These are phyloP conservation scores for Hermaeophaga mercurialis DNA, from an alignment of 2,888 invertebrate species.

Conservation along the genomic window DNA sequence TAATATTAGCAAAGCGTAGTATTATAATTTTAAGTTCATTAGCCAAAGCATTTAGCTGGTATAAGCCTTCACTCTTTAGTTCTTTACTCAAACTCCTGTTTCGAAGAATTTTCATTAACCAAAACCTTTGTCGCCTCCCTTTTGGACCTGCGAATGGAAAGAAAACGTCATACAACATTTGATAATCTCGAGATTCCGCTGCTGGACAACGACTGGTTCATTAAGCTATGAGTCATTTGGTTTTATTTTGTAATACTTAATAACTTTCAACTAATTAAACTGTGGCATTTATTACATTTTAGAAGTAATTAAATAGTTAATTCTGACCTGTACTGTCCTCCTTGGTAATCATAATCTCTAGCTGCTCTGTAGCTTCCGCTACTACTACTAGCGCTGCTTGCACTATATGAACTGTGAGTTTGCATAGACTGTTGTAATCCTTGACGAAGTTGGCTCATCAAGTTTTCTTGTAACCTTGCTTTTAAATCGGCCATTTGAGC, in stretches of 20 bases:
- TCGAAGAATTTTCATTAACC: not conserved
- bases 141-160: constrained; percentile 12
- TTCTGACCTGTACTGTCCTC: constrained; percentile 33
- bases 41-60: too few species aligned
- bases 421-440: constrained; percentile 49
- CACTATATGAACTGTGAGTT: constrained; percentile 44
- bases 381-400: constrained; percentile 37
- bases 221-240: too few species aligned
- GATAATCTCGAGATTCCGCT: not conserved
- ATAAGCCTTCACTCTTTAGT: too few species aligned
- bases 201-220: not conserved
- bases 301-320: too few species aligned
- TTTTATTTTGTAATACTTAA: too few species aligned
- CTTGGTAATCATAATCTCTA: constrained; percentile 34
- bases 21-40: too few species aligned
- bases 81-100: constrained; percentile 3
- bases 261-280: too few species aligned
- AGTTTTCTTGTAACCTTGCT: constrained; percentile 49
- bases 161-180: not conserved
- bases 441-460: constrained; percentile 51
- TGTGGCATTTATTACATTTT: too few species aligned
- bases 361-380: constrained; percentile 40
- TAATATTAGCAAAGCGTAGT: too few species aligned
- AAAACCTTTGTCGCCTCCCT: constrained; percentile 1
- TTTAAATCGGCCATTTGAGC: constrained; percentile 47